Percentiles rank a stretch among this genome's conserved stretches.
These are phyloP conservation scores for Bothrops jararaca DNA, from an alignment of 2,113 vertebrate genomes.

Conservation along the genomic window DNA sequence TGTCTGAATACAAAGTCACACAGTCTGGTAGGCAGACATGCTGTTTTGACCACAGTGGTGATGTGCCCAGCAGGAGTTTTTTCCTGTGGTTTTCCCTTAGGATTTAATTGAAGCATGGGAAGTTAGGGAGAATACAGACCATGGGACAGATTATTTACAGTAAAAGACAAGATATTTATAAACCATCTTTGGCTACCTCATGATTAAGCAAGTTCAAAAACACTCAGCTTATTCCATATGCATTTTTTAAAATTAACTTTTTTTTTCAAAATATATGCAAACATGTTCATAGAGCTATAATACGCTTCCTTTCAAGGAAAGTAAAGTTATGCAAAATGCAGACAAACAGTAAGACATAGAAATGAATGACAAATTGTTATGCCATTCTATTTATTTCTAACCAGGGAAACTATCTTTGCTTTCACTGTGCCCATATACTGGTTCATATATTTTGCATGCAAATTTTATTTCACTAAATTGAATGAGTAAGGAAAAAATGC, in stretches of 20 bases:
- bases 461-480: neutral
- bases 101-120: neutral
- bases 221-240: neutral
- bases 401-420: neutral
- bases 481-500: neutral
- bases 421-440: neutral
- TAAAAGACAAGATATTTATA: neutral
- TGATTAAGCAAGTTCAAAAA: neutral
- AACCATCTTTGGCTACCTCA: neutral
- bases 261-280: neutral
- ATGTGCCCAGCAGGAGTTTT: neutral
- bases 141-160: neutral
- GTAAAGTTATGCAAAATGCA: neutral
- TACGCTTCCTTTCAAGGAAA: neutral
- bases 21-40: neutral
- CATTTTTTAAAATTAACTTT: neutral
- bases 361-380: neutral
- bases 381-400: neutral
- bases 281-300: neutral
- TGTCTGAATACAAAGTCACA: neutral
- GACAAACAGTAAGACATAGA: neutral
- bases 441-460: neutral
- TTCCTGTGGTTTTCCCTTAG: neutral
- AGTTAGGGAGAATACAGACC: neutral
- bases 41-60: neutral